Percentiles rank a stretch among this genome's conserved stretches.
Evolutionary conservation across 2,888 invertebrate species (phyloP).

Genomic region (Cephus pygmeus): DNA sequence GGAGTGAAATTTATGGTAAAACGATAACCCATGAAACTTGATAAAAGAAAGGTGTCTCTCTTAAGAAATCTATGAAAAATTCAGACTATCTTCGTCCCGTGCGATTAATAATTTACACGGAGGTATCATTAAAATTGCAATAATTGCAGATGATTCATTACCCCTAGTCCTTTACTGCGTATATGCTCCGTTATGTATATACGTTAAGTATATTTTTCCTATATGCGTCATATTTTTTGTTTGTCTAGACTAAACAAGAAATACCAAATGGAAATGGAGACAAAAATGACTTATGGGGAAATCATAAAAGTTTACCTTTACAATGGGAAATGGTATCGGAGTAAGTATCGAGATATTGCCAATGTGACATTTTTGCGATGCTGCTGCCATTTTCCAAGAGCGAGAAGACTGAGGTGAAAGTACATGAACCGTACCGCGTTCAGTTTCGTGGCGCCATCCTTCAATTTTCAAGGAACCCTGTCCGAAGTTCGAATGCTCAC

Average conservation of each 20-base stretch:
- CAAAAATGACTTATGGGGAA: not conserved
- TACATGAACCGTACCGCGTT: not conserved
- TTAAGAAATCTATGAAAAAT: not conserved
- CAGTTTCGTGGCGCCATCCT: not conserved
- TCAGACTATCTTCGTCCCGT: not conserved
- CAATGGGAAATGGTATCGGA: not conserved
- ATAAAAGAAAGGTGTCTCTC: not conserved
- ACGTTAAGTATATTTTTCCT: not conserved
- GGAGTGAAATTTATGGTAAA: not conserved
- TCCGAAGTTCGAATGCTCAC: not conserved
- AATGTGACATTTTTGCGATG: not conserved
- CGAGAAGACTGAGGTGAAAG: not conserved
- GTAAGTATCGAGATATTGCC: not conserved
- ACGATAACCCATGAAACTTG: not conserved
- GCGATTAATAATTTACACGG: not conserved
- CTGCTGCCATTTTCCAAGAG: not conserved
- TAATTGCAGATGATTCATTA: not conserved
- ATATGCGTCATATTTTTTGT: not conserved
- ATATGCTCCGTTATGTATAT: not conserved
- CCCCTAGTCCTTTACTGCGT: not conserved
- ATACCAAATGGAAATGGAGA: not conserved
- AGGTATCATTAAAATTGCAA: not conserved
- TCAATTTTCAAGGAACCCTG: not conserved
- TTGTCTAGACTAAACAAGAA: not conserved
- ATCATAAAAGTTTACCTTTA: not conserved